Evolutionary conservation across 2,888 invertebrate genomes (phyloP), one percentile per base, ranked within the genome.

Genomic region (Chloroclystis v-ata): DNA sequence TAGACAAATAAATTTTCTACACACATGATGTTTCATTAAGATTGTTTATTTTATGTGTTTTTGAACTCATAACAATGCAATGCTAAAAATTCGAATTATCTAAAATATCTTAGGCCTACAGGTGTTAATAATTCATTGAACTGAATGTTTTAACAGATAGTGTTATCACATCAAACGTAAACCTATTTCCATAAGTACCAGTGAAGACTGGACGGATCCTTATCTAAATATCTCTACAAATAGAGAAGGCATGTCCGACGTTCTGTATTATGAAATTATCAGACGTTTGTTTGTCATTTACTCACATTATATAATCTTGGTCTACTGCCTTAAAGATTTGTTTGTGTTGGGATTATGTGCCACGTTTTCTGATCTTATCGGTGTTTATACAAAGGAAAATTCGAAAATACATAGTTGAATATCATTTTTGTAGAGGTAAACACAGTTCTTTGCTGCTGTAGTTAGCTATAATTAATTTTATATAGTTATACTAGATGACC

Each of bases 311-410:
- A 30, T 26, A 38, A 10, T 20, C 13, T n/a, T 13, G 13, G 11
- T 7, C 5, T 29, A 4, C 8, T 39, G 11, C 2, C 26, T 32
- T 30, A 16, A 29, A 20, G 14, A 35, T 30, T 26, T 28, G 46
- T 41, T 41, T 42, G 28, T 24, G 16, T 43, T 28, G 20, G 37
- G 37, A 40, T 46, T 20, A n/a, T n/a, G n/a, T n/a, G n/a, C n/a
- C n/a, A n/a, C 28, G 11, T 11, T 6, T 11, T 7, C 28, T 28
- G 6, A 11, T 11, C 28, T 24, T 4, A 28, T n/a, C n/a, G n/a
- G n/a, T n/a, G n/a, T n/a, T n/a, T n/a, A n/a, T n/a, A n/a, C n/a
- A n/a, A n/a, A n/a, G n/a, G n/a, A n/a, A n/a, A n/a, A n/a, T n/a
- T n/a, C n/a, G n/a, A n/a, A n/a, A n/a, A n/a, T n/a, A n/a, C n/a